A percentile compares a stretch with the other conserved stretches of the same genome.
These are phyloP conservation scores for Epizoanthus fatuus DNA, from an alignment of 92 coral and sea anemone species.

Conservation along the genomic window DNA sequence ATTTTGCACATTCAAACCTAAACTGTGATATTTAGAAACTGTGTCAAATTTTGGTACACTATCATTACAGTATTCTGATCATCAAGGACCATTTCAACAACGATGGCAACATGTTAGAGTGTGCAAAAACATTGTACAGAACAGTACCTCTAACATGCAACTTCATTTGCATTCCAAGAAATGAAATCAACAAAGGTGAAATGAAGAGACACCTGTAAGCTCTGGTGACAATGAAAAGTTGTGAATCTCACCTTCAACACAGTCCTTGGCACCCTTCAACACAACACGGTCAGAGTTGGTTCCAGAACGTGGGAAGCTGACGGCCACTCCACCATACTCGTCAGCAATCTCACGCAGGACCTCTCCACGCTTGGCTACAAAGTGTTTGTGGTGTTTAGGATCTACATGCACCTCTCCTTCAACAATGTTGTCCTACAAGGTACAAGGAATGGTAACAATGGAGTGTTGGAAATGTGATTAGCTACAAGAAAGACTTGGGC, in stretches of 20 bases:
- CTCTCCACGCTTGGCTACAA: conserved; percentile 97
- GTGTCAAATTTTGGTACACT: too few relatives aligned
- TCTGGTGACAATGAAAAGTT: neutral
- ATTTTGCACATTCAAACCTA: too few relatives aligned
- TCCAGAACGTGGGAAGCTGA: conserved; percentile 96
- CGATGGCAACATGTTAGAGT: too few relatives aligned
- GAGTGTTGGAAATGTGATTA: neutral
- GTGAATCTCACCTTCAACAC: conserved; percentile 74
- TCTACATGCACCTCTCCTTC: conserved; percentile 98
- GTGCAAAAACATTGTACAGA: too few relatives aligned
- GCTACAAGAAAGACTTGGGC: too few relatives aligned
- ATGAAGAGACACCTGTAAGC: neutral
- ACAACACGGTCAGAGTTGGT: conserved; percentile 96
- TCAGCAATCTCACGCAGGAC: conserved; percentile 89
- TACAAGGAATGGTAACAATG: neutral
- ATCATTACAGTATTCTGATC: too few relatives aligned
- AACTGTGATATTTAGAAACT: too few relatives aligned
- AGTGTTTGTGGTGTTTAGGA: conserved; percentile 97
- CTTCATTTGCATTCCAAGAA: too few relatives aligned
- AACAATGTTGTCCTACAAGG: conserved; percentile 91
- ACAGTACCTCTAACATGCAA: too few relatives aligned
- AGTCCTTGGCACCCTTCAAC: conserved; percentile 96
- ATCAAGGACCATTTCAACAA: too few relatives aligned
- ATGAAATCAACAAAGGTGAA: too few relatives aligned
- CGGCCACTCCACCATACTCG: conserved; percentile 95